Percentiles rank a stretch among this genome's conserved stretches.
These are phyloP conservation scores for Alviniconcha strummeri DNA, from an alignment of 2,888 invertebrate species.

Conservation along the genomic window DNA sequence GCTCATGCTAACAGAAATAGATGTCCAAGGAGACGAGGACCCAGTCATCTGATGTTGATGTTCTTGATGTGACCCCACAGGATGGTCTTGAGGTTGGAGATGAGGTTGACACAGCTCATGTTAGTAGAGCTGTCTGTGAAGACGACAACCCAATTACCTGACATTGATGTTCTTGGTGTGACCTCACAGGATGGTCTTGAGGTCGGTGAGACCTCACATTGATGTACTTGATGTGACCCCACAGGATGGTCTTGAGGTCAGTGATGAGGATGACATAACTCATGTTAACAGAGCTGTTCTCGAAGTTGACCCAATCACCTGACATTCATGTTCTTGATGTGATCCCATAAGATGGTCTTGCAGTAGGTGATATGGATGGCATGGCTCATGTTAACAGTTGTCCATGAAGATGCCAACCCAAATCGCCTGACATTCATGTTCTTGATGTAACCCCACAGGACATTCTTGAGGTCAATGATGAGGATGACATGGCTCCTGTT, in stretches of 20 bases:
- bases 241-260: conserved; percentile 33
- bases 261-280: conserved; percentile 58
- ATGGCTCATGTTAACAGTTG: conserved; percentile 50
- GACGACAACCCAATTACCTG: neutral
- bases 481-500: conserved; percentile 37
- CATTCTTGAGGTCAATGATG: conserved; percentile 49
- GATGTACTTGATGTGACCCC: neutral
- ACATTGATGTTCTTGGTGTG: conserved; percentile 41
- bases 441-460: conserved; percentile 61
- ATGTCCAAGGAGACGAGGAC: too few relatives aligned
- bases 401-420: too few relatives aligned
- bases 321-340: conserved; percentile 40
- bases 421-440: conserved; percentile 24
- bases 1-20: too few relatives aligned
- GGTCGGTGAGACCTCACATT: neutral
- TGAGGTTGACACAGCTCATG: conserved; percentile 18
- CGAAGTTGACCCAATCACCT: neutral
- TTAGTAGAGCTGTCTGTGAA: too few relatives aligned
- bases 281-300: conserved; percentile 40
- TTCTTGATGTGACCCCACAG: neutral
- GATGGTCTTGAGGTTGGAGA: conserved; percentile 42
- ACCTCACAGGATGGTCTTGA: conserved; percentile 62
- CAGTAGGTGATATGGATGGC: conserved; percentile 54
- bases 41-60: neutral
- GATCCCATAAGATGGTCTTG: conserved; percentile 61